phyloP scores from a whole-genome alignment of 2,113 vertebrate genomes.

The Vicugna pacos region DNA sequence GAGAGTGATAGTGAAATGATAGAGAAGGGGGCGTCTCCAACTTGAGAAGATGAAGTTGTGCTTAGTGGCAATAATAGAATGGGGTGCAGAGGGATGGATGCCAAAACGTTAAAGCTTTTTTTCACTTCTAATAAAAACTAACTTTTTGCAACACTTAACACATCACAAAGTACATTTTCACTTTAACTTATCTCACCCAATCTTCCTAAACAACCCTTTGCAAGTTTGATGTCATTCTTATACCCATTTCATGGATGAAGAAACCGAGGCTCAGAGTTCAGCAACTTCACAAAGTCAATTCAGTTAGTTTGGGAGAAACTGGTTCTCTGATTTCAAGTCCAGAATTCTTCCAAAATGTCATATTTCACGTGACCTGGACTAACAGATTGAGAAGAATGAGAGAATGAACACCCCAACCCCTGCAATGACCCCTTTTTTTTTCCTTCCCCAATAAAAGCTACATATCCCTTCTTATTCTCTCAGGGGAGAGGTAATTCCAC shows the following conservation, averaged over 20 bases:
- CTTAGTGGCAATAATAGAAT: neutral
- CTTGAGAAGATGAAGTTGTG: neutral
- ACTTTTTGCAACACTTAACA: neutral
- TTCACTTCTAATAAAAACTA: neutral
- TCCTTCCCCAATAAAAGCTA: neutral
- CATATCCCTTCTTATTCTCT: neutral
- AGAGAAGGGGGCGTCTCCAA: neutral
- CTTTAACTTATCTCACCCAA: neutral
- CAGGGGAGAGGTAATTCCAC: neutral
- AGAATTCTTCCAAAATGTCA: neutral
- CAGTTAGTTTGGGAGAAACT: neutral
- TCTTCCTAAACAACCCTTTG: neutral
- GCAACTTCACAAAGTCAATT: neutral
- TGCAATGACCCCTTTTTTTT: neutral
- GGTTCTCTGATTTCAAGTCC: neutral
- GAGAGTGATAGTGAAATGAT: neutral
- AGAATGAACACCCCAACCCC: fast-evolving
- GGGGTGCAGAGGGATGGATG: neutral
- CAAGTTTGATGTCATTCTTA: neutral
- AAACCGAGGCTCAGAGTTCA: neutral
- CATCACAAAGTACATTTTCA: neutral
- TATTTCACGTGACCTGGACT: neutral
- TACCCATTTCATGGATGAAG: neutral
- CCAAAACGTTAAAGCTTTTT: neutral
- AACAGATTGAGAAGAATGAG: neutral